Evolutionary conservation across 2,797 vertebrate species (phyloP), one percentile per base, ranked within the genome.

Genomic region (Sebastes diploproa): DNA sequence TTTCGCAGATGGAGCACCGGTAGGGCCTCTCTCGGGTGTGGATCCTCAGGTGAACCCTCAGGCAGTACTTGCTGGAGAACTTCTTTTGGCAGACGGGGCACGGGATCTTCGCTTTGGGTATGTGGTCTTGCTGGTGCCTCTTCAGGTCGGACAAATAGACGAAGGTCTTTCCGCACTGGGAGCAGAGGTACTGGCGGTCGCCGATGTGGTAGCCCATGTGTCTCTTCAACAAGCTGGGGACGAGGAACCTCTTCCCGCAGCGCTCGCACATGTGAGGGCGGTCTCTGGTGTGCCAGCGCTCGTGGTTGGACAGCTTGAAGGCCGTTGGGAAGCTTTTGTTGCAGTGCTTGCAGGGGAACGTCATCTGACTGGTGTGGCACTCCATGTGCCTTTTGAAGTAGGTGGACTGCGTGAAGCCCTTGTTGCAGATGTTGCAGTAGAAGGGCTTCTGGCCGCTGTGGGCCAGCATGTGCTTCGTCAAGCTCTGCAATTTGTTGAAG

Each of bases 381-480:
- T 95, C 93, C 93, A 95, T 95, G 91, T 95, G 94, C 12, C 94
- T 69, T n/a, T 90, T 93, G 88, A 94, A 94, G 82, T 95, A 95
- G 32, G 93, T 94, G 76, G 94, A 93, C 85, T 95, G 94, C 0
- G 93, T 95, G 88, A 95, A 95, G 36, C 94, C 94, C 73, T 95
- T 94, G 84, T 94, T 91, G 77, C 95, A 95, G 87, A 95, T 86
- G 80, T 90, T 77, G 58, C 94, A 95, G 87, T 92, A 93, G 88
- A 94, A 96, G 0, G 96, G 95, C 82, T 96, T 96, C 4, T 95
- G 95, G 1, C 95, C 95, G 0, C 91, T 94, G 89, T 97, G 96
- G 69, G 95, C 94, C 0, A 95, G 92, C 67, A 94, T 92, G 85
- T 97, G 96, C 76, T 95, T 95, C 0, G 91, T 81, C 70, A 97